phyloP scores from a whole-genome alignment of 53 echinoderm and acorn worm genomes.

The Holothuria leucospilota region DNA sequence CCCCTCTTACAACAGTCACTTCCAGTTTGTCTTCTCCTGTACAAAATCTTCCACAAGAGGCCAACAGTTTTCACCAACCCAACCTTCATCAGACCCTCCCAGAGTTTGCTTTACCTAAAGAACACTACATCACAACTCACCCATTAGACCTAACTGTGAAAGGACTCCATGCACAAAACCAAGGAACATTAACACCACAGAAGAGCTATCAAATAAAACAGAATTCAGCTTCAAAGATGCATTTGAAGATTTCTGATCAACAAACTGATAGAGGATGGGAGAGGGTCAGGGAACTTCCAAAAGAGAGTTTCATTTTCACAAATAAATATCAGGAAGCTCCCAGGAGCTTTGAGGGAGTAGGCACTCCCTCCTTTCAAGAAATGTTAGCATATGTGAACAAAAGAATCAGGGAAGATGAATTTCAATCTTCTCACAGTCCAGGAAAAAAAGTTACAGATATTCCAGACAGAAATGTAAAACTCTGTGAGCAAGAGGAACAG shows the following conservation, averaged over 20 bases:
- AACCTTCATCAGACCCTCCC: not conserved
- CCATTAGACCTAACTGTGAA: too few relatives aligned
- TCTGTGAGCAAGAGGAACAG: too few relatives aligned
- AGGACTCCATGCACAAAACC: not conserved
- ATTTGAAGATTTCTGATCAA: too few relatives aligned
- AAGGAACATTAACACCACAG: not conserved
- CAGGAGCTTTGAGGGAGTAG: conserved; percentile 49
- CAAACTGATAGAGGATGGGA: too few relatives aligned
- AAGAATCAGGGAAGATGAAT: conserved; percentile 59
- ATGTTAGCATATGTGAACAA: conserved; percentile 85
- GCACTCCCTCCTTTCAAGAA: conserved; percentile 76
- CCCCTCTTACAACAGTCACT: not conserved
- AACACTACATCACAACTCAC: too few relatives aligned
- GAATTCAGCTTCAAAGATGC: too few relatives aligned
- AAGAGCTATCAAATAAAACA: too few relatives aligned
- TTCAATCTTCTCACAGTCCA: not conserved
- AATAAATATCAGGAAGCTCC: conserved; percentile 12
- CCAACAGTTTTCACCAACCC: not conserved
- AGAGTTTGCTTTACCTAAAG: too few relatives aligned
- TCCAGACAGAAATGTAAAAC: too few relatives aligned
- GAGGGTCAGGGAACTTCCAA: too few relatives aligned
- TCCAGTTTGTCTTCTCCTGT: not conserved
- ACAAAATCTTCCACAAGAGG: not conserved
- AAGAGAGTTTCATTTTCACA: too few relatives aligned
- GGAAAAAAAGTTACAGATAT: not conserved